phyloP scores from a whole-genome alignment of 2,797 vertebrate species.

The Morus bassanus region DNA sequence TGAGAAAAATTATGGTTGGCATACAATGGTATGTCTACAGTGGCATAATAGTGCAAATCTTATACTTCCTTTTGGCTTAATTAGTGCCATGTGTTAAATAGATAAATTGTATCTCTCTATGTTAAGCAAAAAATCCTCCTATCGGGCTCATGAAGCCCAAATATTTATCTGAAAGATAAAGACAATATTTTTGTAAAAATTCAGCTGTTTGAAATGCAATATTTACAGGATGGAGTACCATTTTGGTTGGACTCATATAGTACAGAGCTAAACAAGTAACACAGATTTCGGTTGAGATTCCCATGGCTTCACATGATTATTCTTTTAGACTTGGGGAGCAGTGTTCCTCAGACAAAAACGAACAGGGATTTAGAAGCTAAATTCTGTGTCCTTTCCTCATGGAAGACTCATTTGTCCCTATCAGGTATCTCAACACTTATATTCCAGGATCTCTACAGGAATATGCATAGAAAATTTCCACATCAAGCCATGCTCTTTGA shows the following conservation, averaged over 20 bases:
- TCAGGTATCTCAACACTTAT: background rate
- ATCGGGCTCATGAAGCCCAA: background rate
- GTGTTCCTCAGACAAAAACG: background rate
- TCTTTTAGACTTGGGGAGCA: background rate
- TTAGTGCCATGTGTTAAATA: background rate
- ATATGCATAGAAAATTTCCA: background rate
- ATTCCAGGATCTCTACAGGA: background rate
- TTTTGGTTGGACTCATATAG: background rate
- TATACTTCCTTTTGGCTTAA: background rate
- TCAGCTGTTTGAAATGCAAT: background rate
- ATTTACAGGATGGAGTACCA: background rate
- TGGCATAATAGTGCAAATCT: background rate
- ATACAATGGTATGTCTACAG: background rate
- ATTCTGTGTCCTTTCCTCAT: background rate
- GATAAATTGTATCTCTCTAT: background rate
- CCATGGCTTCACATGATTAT: background rate
- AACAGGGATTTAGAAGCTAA: background rate
- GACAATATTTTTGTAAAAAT: background rate
- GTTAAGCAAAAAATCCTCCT: background rate
- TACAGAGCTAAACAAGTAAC: background rate
- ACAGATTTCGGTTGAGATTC: background rate
- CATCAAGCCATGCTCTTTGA: background rate
- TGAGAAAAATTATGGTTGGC: background rate
- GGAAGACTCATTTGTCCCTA: background rate
- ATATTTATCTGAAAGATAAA: background rate